These are phyloP conservation scores for Gambusia affinis DNA, from an alignment of 2,113 vertebrate species.

Conservation along the genomic window DNA sequence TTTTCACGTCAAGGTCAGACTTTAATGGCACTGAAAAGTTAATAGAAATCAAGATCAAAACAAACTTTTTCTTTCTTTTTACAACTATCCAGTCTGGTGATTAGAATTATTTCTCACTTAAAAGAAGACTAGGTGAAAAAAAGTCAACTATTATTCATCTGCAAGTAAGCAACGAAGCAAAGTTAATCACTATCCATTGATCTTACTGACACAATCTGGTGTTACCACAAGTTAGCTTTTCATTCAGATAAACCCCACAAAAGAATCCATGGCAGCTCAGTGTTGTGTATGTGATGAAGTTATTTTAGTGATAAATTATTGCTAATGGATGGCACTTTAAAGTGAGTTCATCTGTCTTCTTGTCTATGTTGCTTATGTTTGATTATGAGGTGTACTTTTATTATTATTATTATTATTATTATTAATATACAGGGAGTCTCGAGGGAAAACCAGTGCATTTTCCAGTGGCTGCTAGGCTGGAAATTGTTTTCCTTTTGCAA, in stretches of 20 bases:
- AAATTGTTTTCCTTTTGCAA: conserved; percentile 30
- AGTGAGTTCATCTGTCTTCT: conserved; percentile 13
- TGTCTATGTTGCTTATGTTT: background rate
- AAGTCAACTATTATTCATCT: conserved; percentile 20
- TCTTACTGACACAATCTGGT: conserved; percentile 16
- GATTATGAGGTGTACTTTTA: background rate
- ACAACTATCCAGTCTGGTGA: conserved; percentile 6
- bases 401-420: too few relatives aligned
- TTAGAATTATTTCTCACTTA: conserved; percentile 2
- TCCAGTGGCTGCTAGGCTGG: conserved; percentile 13
- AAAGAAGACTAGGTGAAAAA: background rate
- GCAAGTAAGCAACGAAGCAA: conserved; percentile 30
- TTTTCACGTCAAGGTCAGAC: background rate
- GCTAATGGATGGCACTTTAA: conserved; percentile 9
- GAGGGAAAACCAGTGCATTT: conserved; percentile 3
- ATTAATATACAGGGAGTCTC: background rate
- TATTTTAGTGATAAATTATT: conserved; percentile 19
- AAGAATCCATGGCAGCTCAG: conserved; percentile 16
- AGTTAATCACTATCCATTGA: conserved; percentile 39
- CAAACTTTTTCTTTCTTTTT: background rate
- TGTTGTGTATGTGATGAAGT: background rate
- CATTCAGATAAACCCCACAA: background rate
- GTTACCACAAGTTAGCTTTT: conserved; percentile 10
- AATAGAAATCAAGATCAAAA: conserved; percentile 5
- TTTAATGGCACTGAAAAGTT: background rate